Percentiles rank a stretch among this genome's conserved stretches.
phyloP scores from a whole-genome alignment of 2,113 vertebrate species.

The Calonectris borealis region DNA sequence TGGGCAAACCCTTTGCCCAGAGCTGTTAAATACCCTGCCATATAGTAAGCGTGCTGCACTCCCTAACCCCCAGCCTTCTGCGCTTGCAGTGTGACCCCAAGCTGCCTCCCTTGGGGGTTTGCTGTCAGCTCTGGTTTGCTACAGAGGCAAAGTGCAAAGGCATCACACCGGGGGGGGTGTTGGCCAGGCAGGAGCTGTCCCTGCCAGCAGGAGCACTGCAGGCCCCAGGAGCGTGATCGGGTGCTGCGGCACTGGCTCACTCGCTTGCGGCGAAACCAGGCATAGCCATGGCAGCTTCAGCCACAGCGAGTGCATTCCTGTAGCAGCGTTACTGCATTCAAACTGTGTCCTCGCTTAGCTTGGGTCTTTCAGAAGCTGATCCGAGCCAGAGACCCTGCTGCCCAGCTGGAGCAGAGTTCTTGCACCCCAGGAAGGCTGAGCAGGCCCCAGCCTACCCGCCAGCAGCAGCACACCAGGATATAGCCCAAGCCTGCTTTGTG shows the following conservation, averaged over 20 bases:
- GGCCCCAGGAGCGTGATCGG: neutral
- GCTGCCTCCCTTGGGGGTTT: neutral
- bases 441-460: neutral
- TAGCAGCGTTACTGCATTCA: neutral
- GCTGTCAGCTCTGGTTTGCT: neutral
- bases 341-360: neutral
- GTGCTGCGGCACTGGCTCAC: neutral
- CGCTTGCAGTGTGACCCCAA: rapidly evolving
- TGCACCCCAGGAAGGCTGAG: neutral
- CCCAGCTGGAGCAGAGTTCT: neutral
- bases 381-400: neutral
- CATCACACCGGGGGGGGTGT: neutral
- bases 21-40: neutral
- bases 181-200: neutral
- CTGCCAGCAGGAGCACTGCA: neutral
- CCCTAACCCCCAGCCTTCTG: neutral
- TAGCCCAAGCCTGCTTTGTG: neutral
- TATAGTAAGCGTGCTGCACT: rapidly evolving
- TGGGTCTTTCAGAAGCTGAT: neutral
- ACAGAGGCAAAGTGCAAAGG: neutral
- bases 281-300: neutral
- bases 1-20: neutral
- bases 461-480: neutral
- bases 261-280: rapidly evolving
- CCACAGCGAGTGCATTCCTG: rapidly evolving